These are phyloP conservation scores for Petrocephalus zakoni DNA, from an alignment of 2,113 vertebrate genomes.

Conservation along the genomic window DNA sequence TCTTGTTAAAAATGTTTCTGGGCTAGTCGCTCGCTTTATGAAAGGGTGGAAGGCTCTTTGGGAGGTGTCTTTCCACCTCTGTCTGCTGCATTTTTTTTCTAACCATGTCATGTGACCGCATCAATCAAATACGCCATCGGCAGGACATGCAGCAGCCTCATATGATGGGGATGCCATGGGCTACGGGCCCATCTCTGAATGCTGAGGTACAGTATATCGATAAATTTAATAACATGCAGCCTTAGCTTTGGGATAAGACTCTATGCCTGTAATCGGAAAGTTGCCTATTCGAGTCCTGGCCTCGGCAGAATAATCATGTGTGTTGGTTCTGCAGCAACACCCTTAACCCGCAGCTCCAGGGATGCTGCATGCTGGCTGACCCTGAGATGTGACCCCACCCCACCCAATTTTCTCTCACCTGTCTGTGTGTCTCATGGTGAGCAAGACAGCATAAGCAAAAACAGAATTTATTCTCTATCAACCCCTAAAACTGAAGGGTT, in stretches of 20 bases:
- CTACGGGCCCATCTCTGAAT: not conserved
- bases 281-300: not conserved
- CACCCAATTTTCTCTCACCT: not conserved
- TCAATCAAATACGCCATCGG: not conserved
- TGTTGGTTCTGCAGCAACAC: not conserved
- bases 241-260: not conserved
- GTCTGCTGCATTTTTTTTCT: not conserved
- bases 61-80: not conserved
- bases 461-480: not conserved
- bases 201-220: not conserved
- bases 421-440: not conserved
- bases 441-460: not conserved
- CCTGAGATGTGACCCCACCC: not conserved
- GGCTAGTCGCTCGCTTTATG: not conserved
- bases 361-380: not conserved
- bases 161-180: not conserved
- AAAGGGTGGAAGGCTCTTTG: not conserved
- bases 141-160: not conserved
- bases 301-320: not conserved
- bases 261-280: not conserved
- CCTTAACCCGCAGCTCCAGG: not conserved
- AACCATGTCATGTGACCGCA: not conserved
- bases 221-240: not conserved
- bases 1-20: conserved; percentile 24
- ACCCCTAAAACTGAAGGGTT: not conserved